Percentiles rank a stretch among this genome's conserved stretches.
Conservation (phyloP, 2,113 vertebrate genomes). For the Paratilapia polleni region DNA sequence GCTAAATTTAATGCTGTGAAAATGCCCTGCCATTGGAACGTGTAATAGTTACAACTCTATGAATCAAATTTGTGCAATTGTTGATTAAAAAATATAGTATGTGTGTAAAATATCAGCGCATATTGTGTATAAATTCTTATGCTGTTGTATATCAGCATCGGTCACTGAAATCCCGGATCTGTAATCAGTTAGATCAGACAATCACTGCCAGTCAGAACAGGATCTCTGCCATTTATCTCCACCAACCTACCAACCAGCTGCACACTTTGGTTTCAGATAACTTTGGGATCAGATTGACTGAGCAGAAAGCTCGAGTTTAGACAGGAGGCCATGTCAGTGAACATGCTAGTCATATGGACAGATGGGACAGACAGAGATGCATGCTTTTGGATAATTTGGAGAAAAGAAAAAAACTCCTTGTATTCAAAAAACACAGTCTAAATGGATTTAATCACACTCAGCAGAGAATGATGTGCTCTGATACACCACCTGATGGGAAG, state of each 20-base stretch:
- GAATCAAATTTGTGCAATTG: neutral
- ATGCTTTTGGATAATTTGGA: neutral
- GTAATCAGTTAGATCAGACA: conserved; percentile 36
- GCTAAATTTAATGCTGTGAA: conserved; percentile 41
- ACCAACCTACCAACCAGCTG: conserved; percentile 58
- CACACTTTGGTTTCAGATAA: conserved; percentile 37
- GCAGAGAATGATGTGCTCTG: neutral
- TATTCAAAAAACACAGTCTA: neutral
- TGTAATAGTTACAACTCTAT: neutral
- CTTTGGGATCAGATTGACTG: conserved; percentile 46
- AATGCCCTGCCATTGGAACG: conserved; percentile 9
- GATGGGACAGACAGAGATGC: conserved; percentile 37
- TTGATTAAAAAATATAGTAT: neutral
- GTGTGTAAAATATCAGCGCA: neutral
- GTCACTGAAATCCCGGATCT: neutral
- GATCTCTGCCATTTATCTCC: conserved; percentile 51
- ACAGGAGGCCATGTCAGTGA: neutral
- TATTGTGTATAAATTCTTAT: neutral
- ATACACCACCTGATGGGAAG: neutral
- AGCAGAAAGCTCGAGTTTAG: conserved; percentile 18
- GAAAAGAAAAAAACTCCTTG: neutral
- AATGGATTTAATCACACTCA: neutral
- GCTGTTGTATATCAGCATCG: neutral
- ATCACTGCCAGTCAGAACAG: conserved; percentile 29
- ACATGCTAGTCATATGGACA: conserved; percentile 27